Base-by-base conservation (phyloP, 1,140 invertebrate species). In the Drosophila watanabei region DNA sequence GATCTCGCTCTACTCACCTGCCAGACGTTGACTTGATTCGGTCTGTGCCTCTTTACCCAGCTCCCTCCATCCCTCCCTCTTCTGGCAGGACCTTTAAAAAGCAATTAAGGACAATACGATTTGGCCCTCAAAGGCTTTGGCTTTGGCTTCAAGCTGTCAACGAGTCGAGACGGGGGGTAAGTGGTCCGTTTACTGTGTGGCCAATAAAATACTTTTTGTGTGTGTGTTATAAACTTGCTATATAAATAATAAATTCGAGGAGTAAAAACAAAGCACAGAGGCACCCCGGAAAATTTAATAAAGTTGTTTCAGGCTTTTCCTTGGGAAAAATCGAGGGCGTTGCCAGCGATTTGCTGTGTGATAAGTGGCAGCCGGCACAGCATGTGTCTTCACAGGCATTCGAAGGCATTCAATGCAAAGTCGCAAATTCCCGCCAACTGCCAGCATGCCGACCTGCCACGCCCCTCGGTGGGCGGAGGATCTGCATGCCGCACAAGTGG, bases 71-170 rank as follows among this genome's bases (percentile, higher is more conserved):
- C n/a, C n/a, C 41, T 52, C 18, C 39, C 3, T 24, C 41, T 52
- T 14, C 39, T 52, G 33, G 41, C n/a, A 57, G 60, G 84, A 64
- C 75, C 78, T 79, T 82, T 89, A 79, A 82, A 82, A 79, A 84
- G 69, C 78, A 84, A 89, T 89, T 81, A 89, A 78, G 58, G 61
- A 76, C 81, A 84, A 80, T 80, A 64, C 72, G 72, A 81, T 71
- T 77, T 64, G 56, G 39, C 56, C 63, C 61, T 81, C 75, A 71
- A 76, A 54, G 64, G 60, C 57, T 56, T 37, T 24, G 52, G 52
- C 52, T 11, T 24, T 16, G 35, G 35, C 54, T 32, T 65, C 76
- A 35, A 64, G 45, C 56, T 65, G 66, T 60, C 56, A 66, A 66
- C 72, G 60, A 39, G 52, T 64, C 30, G 24, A 48, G 30, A 41